Percentiles rank a stretch among this genome's conserved stretches.
phyloP scores from a whole-genome alignment of 2,113 vertebrate genomes.

The Poecilia latipinna region DNA sequence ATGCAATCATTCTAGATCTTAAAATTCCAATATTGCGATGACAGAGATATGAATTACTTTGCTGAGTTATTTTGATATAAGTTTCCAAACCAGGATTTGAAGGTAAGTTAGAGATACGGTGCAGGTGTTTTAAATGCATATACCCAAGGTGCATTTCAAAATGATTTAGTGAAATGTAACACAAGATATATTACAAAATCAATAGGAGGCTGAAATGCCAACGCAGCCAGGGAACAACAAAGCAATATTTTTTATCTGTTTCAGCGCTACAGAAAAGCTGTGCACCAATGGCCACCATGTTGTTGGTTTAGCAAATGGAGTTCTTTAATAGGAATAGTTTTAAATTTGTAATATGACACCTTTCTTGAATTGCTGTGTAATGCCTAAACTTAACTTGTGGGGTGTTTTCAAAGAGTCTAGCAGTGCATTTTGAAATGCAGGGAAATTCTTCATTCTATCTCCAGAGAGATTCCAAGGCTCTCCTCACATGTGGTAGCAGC shows the following conservation, averaged over 20 bases:
- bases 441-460: neutral
- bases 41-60: neutral
- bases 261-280: neutral
- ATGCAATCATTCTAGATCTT: neutral
- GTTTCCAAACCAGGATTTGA: neutral
- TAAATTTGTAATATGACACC: neutral
- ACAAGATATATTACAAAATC: neutral
- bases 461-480: conserved; percentile 15
- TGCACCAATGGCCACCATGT: neutral
- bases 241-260: neutral
- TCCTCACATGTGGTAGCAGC: conserved; percentile 24
- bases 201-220: neutral
- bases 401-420: neutral
- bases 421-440: neutral
- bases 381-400: neutral
- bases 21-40: neutral
- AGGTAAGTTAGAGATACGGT: neutral
- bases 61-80: neutral
- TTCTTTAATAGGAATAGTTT: neutral
- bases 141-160: neutral
- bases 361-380: neutral
- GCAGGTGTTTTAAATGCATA: no score
- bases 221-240: neutral
- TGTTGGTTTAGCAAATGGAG: neutral
- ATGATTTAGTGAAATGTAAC: neutral